Base-by-base conservation (phyloP, 2,888 invertebrate genomes). In the Luperina testacea region DNA sequence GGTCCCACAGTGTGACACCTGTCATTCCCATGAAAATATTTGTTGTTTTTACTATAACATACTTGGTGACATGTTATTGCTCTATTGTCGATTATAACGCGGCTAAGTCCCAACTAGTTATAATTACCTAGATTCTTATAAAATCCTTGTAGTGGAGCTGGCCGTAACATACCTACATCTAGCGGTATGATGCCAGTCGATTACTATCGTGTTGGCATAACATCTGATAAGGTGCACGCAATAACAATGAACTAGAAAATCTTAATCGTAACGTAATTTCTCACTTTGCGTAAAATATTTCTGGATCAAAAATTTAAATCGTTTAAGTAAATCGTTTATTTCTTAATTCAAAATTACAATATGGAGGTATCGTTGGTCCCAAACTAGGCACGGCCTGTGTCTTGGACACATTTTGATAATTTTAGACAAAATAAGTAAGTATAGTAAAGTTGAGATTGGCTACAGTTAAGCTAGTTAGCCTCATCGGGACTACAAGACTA, bases 11-110 rank as follows among this genome's bases (percentile, higher is more conserved):
- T 85, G 82, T 77, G 80, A 84, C 77, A 87, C 78, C 84, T 85
- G 68, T 84, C 82, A 79, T 91, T 92, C 91, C 88, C 91, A 91
- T 90, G 89, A 87, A 91, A 89, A 91, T 90, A 88, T 80, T 85
- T 87, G 68, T 57, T 42, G 78, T 90, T 90, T 90, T 89, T 90
- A 86, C 84, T 73, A 77, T 77, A 78, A 83, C 86, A 87, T 87
- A 81, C 77, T 79, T 77, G 72, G 75, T 82, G 80, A 78, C 86
- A 86, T 85, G 88, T 83, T 83, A 80, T 80, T 72, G 71, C 75
- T 83, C 90, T 78, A 90, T 91, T 91, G 90, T 90, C 85, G 88
- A 89, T 90, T 81, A 79, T 88, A 77, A 80, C 80, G 74, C 71
- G 69, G 71, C 24, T 78, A 77, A 78, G 77, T 82, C 61, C 24